phyloP scores from a whole-genome alignment of 1,140 invertebrate species.

The Caenorhabditis inopinata region DNA sequence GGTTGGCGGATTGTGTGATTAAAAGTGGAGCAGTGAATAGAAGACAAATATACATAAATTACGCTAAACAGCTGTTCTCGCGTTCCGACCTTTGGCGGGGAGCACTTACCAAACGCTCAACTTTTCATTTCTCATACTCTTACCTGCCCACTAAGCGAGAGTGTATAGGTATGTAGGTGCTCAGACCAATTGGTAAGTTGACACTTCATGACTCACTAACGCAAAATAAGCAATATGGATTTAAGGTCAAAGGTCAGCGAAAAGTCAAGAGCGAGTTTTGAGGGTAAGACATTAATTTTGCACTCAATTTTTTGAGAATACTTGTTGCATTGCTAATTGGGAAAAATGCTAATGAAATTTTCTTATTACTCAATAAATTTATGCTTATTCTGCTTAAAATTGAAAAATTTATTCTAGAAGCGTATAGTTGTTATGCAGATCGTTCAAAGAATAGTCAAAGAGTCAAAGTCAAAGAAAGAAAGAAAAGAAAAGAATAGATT shows the following conservation, averaged over 20 bases:
- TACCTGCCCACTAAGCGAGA: background rate
- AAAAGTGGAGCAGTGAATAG: background rate
- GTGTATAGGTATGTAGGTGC: background rate
- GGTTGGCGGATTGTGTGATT: slow-evolving; percentile 13
- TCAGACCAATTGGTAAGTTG: background rate
- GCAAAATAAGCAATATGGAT: background rate
- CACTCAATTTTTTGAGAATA: too few relatives aligned
- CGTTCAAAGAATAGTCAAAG: too few relatives aligned
- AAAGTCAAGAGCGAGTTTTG: too few relatives aligned
- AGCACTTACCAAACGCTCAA: slow-evolving; percentile 5
- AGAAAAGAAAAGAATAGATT: too few relatives aligned
- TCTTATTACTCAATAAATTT: too few relatives aligned
- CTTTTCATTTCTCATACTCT: background rate
- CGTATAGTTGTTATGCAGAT: too few relatives aligned
- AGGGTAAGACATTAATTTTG: too few relatives aligned
- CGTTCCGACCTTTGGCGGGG: background rate
- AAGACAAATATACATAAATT: slow-evolving; percentile 26
- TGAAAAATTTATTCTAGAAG: too few relatives aligned
- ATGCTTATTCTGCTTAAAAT: too few relatives aligned
- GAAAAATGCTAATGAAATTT: too few relatives aligned
- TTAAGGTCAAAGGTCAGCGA: background rate
- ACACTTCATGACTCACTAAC: background rate
- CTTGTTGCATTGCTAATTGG: too few relatives aligned
- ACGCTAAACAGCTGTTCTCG: slow-evolving; percentile 9
- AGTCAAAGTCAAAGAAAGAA: too few relatives aligned